Evolutionary conservation across 2,797 vertebrate genomes (phyloP).

Genomic region (Podarcis lilfordi): DNA sequence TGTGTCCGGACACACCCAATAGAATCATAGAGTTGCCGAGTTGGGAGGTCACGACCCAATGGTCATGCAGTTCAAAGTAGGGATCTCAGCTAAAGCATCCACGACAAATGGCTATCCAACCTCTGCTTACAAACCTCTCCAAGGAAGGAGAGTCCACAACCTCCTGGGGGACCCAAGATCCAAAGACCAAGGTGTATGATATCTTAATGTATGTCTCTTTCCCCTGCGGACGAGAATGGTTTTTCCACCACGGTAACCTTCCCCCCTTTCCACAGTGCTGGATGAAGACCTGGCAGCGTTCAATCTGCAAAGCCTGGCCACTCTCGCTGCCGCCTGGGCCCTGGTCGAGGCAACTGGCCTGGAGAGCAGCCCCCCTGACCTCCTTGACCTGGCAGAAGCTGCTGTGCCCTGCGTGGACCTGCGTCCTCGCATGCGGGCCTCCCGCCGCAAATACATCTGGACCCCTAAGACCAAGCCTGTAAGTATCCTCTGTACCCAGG

Average conservation of each 20-base stretch:
- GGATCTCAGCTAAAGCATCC: too few species aligned
- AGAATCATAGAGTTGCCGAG: too few species aligned
- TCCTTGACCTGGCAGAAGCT: slow-evolving; percentile 63
- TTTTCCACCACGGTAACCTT: not conserved
- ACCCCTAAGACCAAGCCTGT: slow-evolving; percentile 93
- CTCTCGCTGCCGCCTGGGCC: slow-evolving; percentile 90
- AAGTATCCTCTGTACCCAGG: slow-evolving; percentile 60
- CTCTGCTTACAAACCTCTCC: too few species aligned
- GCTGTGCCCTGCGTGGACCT: slow-evolving; percentile 30
- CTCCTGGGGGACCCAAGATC: not conserved
- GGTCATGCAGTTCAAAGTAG: too few species aligned
- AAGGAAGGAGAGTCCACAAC: too few species aligned
- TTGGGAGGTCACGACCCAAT: too few species aligned
- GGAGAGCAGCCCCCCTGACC: slow-evolving; percentile 52
- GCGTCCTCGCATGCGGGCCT: slow-evolving; percentile 84
- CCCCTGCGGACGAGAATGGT: not conserved
- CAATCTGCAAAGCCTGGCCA: slow-evolving; percentile 92
- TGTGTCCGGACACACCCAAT: not conserved
- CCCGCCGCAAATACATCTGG: slow-evolving; percentile 93
- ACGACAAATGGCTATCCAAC: too few species aligned
- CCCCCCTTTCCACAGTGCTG: slow-evolving; percentile 56
- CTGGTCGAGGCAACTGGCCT: slow-evolving; percentile 84
- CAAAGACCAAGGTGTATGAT: not conserved
- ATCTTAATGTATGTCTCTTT: not conserved
- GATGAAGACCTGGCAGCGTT: slow-evolving; percentile 88